Percentiles rank a stretch among this genome's conserved stretches.
These are phyloP conservation scores for Caenorhabditis brenneri DNA, from an alignment of 1,140 invertebrate genomes.

Conservation along the genomic window DNA sequence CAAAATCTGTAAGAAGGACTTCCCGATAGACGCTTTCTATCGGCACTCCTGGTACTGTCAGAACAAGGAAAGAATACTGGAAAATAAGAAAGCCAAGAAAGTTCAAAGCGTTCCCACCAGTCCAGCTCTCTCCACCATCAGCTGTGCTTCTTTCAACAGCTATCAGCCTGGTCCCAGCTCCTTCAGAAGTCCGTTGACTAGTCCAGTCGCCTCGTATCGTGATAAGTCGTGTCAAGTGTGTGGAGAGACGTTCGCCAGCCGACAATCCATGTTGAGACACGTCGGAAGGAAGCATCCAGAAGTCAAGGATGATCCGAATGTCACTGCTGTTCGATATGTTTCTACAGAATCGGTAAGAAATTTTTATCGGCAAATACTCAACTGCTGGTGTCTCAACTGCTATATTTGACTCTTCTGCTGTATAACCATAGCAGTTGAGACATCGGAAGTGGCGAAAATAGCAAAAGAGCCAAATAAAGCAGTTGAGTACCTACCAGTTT, in stretches of 20 bases:
- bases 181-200: background rate
- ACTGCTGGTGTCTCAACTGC: no score
- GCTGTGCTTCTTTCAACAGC: background rate
- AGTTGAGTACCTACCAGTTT: no score
- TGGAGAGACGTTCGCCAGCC: constrained; percentile 3
- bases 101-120: background rate
- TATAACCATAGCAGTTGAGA: no score
- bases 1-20: background rate
- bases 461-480: no score
- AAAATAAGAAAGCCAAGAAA: background rate
- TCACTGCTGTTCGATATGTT: background rate
- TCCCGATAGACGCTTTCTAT: background rate
- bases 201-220: background rate
- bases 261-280: constrained; percentile 15
- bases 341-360: background rate
- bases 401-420: no score
- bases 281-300: constrained; percentile 32
- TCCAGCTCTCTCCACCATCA: background rate
- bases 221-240: constrained; percentile 24
- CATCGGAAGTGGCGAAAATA: no score
- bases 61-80: background rate
- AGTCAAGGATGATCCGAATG: background rate
- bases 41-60: background rate
- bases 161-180: background rate
- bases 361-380: no score